Conservation (phyloP, 2,888 invertebrate species). For the Syrphus vitripennis region DNA sequence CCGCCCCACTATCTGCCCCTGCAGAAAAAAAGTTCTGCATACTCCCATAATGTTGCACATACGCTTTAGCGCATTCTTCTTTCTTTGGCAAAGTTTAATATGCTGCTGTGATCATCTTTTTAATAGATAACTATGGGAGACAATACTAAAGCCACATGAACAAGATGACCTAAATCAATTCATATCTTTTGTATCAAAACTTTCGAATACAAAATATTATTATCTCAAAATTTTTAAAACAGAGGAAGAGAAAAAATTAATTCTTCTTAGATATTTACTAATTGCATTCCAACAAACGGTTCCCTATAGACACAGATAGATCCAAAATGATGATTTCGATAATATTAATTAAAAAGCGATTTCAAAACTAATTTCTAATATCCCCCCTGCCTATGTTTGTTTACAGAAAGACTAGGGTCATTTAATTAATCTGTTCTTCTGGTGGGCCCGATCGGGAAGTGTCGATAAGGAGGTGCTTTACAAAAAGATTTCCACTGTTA, state of each 20-base stretch:
- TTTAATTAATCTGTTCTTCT: conserved; percentile 51
- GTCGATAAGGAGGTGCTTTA: conserved; percentile 62
- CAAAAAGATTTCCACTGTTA: background rate
- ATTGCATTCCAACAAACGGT: conserved; percentile 52
- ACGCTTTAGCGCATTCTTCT: background rate
- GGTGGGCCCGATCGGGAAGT: conserved; percentile 49
- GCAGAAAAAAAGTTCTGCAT: too few species aligned
- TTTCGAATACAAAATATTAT: background rate
- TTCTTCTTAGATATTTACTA: conserved; percentile 39
- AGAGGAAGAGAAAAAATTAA: background rate
- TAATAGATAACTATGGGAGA: background rate
- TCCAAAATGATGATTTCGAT: conserved; percentile 24
- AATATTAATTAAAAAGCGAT: conserved; percentile 67
- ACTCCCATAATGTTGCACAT: background rate
- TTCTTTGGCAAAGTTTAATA: background rate
- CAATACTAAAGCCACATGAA: background rate
- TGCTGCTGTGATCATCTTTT: background rate
- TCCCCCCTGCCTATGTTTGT: conserved; percentile 20
- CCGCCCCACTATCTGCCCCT: too few species aligned
- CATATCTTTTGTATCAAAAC: conserved; percentile 17
- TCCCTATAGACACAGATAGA: background rate
- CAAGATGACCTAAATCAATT: conserved; percentile 8
- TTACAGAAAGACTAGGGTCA: background rate
- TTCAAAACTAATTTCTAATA: conserved; percentile 52
- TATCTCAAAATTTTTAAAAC: background rate